Base-by-base conservation (phyloP, 2,797 vertebrate species). In the Choloepus didactylus region DNA sequence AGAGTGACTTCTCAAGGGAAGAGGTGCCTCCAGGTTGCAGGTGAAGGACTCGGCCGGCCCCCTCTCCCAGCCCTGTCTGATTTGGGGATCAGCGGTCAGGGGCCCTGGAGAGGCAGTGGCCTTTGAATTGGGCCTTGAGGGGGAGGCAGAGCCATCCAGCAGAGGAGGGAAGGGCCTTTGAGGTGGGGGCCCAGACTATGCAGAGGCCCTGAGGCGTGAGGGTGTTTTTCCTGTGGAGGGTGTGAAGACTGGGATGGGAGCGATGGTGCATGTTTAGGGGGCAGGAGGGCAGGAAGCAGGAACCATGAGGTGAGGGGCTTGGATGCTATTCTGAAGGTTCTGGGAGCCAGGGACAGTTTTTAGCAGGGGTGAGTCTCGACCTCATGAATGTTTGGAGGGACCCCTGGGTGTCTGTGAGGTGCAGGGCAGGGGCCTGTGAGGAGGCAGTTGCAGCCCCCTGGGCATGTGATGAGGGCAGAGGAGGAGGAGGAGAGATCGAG, bases 71-170 rank as follows among this genome's bases (percentile, higher is more conserved):
- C 19, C 3, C 12, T 9, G n/a, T 64, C 27, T 85, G 79, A 44
- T 67, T 54, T 84, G 41, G 64, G 56, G 49, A 5, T 91, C n/a
- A 67, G 44, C 49, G 73, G n/a, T 18, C 35, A 73, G 38, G 54
- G 44, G 59, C 9, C 29, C 56, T 15, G 80, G 51, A 80, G 66
- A 80, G 29, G 59, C 44, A 44, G 16, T 41, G 70, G 25, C 19
- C 79, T 88, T 70, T 85, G 54, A 76, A 12, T 27, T 72, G 49
- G 75, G 46, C 59, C 62, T 76, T 35, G 56, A 89, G 49, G 51
- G 31, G 46, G 49, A 27, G 27, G 49, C 25, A 49, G 92, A 90
- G 70, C 56, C 83, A 5, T 27, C 44, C 31, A n/a, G 79, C 21
- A 19, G 41, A 77, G 76, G 64, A 29, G 23, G 31, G 9, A 70